phyloP scores from a whole-genome alignment of 2,888 invertebrate species.

The Synergus laeviventris region DNA sequence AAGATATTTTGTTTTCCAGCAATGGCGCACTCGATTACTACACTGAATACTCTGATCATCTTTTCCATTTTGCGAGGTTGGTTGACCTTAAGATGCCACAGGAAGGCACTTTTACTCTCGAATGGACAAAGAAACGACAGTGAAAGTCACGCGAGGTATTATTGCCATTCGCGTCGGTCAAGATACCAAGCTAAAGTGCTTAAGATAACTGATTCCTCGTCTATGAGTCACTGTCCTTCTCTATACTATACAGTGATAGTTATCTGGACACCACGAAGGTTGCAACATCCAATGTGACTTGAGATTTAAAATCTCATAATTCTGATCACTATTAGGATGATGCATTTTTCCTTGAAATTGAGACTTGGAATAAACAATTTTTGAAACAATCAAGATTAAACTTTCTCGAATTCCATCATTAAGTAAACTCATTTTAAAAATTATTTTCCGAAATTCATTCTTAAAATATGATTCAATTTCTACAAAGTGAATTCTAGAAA shows the following conservation, averaged over 20 bases:
- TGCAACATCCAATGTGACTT: slow-evolving; percentile 21
- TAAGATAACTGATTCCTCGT: slow-evolving; percentile 12
- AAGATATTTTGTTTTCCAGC: slow-evolving; percentile 29
- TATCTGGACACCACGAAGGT: background rate
- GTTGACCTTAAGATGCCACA: slow-evolving; percentile 36
- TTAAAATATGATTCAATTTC: no score
- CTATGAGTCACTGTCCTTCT: slow-evolving; percentile 8
- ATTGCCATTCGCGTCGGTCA: slow-evolving; percentile 20
- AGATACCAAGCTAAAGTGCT: slow-evolving; percentile 10
- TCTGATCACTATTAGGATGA: background rate
- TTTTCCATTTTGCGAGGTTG: slow-evolving; percentile 36
- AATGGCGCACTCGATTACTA: slow-evolving; percentile 24
- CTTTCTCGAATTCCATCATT: background rate
- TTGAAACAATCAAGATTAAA: background rate
- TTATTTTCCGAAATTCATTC: no score
- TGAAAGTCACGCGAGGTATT: slow-evolving; percentile 51
- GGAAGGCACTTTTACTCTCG: slow-evolving; percentile 46
- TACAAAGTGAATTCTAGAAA: no score
- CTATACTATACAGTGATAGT: background rate
- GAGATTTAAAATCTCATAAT: slow-evolving; percentile 4
- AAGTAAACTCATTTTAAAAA: background rate
- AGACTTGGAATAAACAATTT: background rate
- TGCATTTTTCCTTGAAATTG: background rate
- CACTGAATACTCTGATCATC: background rate
- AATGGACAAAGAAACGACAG: slow-evolving; percentile 43